phyloP scores from a whole-genome alignment of 2,888 invertebrate species.

The Anorthoa munda region DNA sequence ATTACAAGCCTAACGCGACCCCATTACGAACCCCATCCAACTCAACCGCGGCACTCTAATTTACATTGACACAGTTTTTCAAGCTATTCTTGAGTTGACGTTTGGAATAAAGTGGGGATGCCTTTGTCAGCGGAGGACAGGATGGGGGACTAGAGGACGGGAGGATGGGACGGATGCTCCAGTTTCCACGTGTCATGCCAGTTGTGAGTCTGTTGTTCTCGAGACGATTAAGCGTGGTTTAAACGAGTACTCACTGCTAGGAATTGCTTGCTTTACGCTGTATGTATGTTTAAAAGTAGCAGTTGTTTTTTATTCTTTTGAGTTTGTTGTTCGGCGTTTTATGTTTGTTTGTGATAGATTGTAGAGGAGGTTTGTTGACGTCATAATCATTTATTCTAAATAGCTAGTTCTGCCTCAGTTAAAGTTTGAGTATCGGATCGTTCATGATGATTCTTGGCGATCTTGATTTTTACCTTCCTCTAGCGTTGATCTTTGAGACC shows the following conservation, averaged over 20 bases:
- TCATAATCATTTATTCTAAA: too few species aligned
- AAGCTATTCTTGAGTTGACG: conserved; percentile 56
- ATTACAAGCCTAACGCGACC: background rate
- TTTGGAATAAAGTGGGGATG: conserved; percentile 60
- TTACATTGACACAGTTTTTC: conserved; percentile 65
- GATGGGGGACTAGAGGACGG: conserved; percentile 15
- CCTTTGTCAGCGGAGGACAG: conserved; percentile 53
- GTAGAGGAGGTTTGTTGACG: background rate
- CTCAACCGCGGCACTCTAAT: conserved; percentile 35
- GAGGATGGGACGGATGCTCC: conserved; percentile 50
- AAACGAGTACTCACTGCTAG: conserved; percentile 21
- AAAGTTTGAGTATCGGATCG: too few species aligned
- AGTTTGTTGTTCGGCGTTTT: background rate
- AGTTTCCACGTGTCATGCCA: conserved; percentile 58
- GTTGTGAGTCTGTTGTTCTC: conserved; percentile 43
- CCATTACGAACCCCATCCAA: conserved; percentile 11
- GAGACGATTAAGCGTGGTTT: conserved; percentile 49
- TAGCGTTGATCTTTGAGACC: too few species aligned
- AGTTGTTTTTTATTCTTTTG: background rate
- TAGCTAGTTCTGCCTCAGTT: too few species aligned
- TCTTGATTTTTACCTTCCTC: too few species aligned
- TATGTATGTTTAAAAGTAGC: background rate
- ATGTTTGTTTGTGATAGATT: background rate
- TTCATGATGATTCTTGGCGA: too few species aligned
- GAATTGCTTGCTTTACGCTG: conserved; percentile 10